Evolutionary conservation across 2,888 invertebrate species (phyloP), one percentile per base, ranked within the genome.

Genomic region (Invenusta paracnida): DNA sequence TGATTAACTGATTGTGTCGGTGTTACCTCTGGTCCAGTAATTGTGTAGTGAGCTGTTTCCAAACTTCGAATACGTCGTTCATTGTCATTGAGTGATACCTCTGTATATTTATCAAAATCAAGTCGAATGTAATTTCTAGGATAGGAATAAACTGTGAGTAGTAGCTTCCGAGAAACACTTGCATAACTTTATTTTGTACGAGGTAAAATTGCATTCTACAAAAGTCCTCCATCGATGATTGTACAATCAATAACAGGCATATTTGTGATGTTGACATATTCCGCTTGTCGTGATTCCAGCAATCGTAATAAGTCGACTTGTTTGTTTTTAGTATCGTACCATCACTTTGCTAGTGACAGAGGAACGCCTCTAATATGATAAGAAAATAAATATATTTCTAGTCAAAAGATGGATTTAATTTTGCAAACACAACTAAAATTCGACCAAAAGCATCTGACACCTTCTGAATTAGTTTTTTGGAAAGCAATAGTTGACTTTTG

Each of bases 171-270:
- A 73, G 17, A 73, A 5, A 73, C 17, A 48, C 48, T n/a, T 73
- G 73, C 73, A 73, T 73, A 73, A 73, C 73, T 73, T 73, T 23
- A 5, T 73, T 73, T 73, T 73, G 11, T 73, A 73, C 23, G 17
- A 5, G 73, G 27, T 73, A 73, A 73, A 73, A 73, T 73, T 73
- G 73, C 17, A 73, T 73, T 5, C 73, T 13, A 73, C 27, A 73
- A 73, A 73, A 73, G 73, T 73, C 85, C 82, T 81, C 86, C 85
- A 67, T 86, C 86, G 25, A 86, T 86, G 82, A 86, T 31, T n/a
- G 85, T 81, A n/a, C 29, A 81, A 86, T 81, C 30, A 30, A 86
- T 86, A 5, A 48, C 27, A 29, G 85, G 82, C 25, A 85, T 28
- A 25, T 30, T 85, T 27, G 30, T 27, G 11, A 67, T 81, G 17